Evolutionary conservation across 2,888 invertebrate genomes (phyloP).

Genomic region (Dasypolia templi): DNA sequence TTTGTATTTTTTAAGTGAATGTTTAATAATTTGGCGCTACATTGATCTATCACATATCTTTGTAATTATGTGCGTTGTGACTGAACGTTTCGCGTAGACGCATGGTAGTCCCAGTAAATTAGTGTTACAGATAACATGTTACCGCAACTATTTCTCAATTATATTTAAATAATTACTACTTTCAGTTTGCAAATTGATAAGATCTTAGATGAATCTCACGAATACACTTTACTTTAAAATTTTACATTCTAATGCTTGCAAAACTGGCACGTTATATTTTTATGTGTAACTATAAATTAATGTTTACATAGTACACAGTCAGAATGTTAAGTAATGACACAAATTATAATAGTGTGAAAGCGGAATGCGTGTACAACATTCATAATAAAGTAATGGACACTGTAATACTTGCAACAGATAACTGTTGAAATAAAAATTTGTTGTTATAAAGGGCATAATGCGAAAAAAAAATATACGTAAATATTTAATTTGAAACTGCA

Average conservation of each 20-base stretch:
- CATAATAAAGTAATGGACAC: conserved; percentile 73
- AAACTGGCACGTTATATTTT: conserved; percentile 79
- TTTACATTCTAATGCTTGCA: conserved; percentile 80
- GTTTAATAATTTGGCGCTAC: conserved; percentile 69
- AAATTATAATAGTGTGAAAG: conserved; percentile 65
- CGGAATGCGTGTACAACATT: conserved; percentile 72
- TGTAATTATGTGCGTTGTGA: conserved; percentile 76
- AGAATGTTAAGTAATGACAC: conserved; percentile 74
- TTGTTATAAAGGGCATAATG: conserved; percentile 88
- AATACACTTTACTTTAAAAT: conserved; percentile 75
- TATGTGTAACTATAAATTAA: conserved; percentile 73
- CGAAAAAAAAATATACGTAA: conserved; percentile 89
- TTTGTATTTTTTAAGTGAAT: conserved; percentile 84
- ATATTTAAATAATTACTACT: conserved; percentile 73
- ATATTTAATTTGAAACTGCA: conserved; percentile 85
- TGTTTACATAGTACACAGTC: conserved; percentile 74
- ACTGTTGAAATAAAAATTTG: conserved; percentile 84
- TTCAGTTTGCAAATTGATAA: conserved; percentile 75
- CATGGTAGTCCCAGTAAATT: conserved; percentile 66
- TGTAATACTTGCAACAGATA: conserved; percentile 79
- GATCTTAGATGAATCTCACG: conserved; percentile 77
- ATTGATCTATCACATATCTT: conserved; percentile 80
- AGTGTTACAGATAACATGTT: conserved; percentile 72
- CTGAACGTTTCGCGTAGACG: conserved; percentile 73
- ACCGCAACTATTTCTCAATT: conserved; percentile 72